These are phyloP conservation scores for Micromys minutus DNA, from an alignment of 2,113 vertebrate species.

Conservation along the genomic window DNA sequence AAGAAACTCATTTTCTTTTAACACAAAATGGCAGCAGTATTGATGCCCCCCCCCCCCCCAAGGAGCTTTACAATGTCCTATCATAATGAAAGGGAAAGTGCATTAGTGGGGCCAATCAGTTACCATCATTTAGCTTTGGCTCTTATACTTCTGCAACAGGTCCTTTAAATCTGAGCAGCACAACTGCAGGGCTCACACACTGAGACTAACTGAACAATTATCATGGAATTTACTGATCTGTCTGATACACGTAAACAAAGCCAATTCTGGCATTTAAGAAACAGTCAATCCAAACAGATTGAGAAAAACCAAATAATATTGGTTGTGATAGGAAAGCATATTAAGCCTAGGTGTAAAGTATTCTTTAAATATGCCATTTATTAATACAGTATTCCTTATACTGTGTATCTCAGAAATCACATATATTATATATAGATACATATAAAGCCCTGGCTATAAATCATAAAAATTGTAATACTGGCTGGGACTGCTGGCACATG, in stretches of 20 bases:
- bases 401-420: conserved; percentile 23
- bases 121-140: conserved; percentile 74
- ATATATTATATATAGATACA: conserved; percentile 31
- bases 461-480: conserved; percentile 44
- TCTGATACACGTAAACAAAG: conserved; percentile 75
- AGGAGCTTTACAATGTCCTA: conserved; percentile 64
- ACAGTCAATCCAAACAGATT: conserved; percentile 73
- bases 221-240: conserved; percentile 74
- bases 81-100: conserved; percentile 72
- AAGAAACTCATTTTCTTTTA: conserved; percentile 62
- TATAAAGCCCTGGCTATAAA: conserved; percentile 51
- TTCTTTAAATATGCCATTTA: conserved; percentile 58
- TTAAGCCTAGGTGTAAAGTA: conserved; percentile 46
- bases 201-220: conserved; percentile 75
- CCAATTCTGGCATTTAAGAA: conserved; percentile 73
- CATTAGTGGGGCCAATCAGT: conserved; percentile 66
- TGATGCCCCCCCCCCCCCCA: background rate
- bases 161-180: conserved; percentile 61
- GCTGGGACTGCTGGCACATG: background rate
- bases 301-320: conserved; percentile 71
- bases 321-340: conserved; percentile 62
- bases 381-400: background rate
- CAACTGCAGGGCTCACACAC: conserved; percentile 70
- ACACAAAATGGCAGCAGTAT: conserved; percentile 63
- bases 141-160: conserved; percentile 69